phyloP scores from a whole-genome alignment of 2,113 vertebrate genomes.

The Misgurnus anguillicaudatus region DNA sequence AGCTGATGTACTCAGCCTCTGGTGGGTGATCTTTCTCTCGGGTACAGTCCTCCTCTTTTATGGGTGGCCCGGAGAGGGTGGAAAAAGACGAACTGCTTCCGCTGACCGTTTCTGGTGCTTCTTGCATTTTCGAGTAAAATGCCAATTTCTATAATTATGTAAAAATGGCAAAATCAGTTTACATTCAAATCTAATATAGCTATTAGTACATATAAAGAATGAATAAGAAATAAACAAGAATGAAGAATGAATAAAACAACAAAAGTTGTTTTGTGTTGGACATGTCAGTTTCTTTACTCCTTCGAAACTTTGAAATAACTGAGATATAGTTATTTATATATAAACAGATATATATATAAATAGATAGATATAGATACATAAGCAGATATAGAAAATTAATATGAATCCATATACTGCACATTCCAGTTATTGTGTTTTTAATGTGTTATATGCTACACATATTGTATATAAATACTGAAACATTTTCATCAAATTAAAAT shows the following conservation, averaged over 20 bases:
- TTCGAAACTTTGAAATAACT: no score
- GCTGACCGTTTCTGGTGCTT: slow-evolving; percentile 81
- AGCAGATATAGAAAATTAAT: background rate
- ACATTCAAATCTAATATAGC: background rate
- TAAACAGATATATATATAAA: no score
- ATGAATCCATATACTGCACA: no score
- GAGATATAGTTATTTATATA: no score
- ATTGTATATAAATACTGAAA: no score
- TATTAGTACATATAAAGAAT: background rate
- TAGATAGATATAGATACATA: background rate
- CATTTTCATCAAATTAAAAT: no score
- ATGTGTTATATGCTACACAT: no score
- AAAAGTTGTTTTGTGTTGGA: no score
- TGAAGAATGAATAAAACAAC: no score
- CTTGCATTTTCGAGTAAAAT: slow-evolving; percentile 97
- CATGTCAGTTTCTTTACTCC: no score
- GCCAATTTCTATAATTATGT: slow-evolving; percentile 82
- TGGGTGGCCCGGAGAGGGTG: slow-evolving; percentile 78
- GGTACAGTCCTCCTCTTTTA: slow-evolving; percentile 89
- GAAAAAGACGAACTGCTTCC: slow-evolving; percentile 79
- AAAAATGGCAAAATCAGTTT: background rate
- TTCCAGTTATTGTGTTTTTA: background rate
- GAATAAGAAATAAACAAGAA: no score
- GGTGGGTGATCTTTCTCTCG: slow-evolving; percentile 92
- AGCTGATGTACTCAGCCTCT: slow-evolving; percentile 93